Percentiles rank a stretch among this genome's conserved stretches.
These are phyloP conservation scores for Nyctalus aviator DNA, from an alignment of 2,797 vertebrate species.

Conservation along the genomic window DNA sequence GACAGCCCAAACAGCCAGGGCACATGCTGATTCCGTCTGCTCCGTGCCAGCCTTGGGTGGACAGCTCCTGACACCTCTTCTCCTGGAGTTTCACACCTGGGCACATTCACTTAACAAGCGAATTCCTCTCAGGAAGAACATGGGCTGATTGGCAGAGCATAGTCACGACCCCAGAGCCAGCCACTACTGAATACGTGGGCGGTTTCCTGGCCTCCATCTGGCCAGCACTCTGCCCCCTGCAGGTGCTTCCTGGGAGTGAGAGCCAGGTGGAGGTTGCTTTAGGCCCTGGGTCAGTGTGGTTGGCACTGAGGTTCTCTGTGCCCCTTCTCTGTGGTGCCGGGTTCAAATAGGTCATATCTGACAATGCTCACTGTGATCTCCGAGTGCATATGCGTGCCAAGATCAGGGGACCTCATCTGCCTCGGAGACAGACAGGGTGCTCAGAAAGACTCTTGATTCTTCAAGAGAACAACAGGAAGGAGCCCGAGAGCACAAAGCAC, in stretches of 20 bases:
- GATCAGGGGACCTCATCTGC: too few species aligned
- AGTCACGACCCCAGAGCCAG: fast-evolving
- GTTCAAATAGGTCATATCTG: too few species aligned
- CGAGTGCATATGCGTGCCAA: fast-evolving
- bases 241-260: not conserved
- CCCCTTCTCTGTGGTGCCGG: too few species aligned
- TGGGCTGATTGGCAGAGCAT: fast-evolving
- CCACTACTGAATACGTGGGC: fast-evolving
- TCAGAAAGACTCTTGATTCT: too few species aligned
- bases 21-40: fast-evolving
- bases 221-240: fast-evolving
- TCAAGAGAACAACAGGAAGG: not conserved
- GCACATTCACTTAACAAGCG: not conserved
- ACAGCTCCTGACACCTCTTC: not conserved
- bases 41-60: fast-evolving
- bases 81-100: not conserved
- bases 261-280: not conserved
- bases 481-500: not conserved
- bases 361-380: fast-evolving
- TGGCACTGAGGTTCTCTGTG: too few species aligned
- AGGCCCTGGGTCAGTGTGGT: not conserved
- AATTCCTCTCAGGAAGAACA: not conserved
- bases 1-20: too few species aligned
- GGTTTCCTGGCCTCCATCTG: fast-evolving
- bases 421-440: not conserved